Conservation (phyloP, 2,797 vertebrate species). For the Lacerta agilis region DNA sequence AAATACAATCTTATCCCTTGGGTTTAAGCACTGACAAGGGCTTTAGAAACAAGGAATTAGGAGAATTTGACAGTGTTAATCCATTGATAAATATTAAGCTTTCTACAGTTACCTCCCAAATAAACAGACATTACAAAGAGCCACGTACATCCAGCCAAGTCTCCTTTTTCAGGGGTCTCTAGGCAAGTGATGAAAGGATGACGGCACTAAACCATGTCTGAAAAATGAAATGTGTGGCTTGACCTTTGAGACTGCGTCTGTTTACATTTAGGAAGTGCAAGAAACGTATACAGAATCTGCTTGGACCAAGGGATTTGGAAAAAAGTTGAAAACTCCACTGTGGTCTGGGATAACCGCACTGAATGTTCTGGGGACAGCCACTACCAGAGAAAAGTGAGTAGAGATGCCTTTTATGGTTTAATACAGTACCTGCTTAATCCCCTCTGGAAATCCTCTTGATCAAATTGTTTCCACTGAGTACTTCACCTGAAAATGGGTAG, state of each 20-base stretch:
- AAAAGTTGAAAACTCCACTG: conserved; percentile 83
- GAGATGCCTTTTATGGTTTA: conserved; percentile 39
- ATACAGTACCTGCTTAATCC: conserved; percentile 55
- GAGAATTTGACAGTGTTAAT: conserved; percentile 35
- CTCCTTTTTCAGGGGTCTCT: conserved; percentile 48
- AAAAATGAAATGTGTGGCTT: conserved; percentile 60
- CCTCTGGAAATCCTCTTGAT: conserved; percentile 35
- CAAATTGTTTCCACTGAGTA: conserved; percentile 43
- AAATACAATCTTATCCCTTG: background rate
- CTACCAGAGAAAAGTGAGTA: conserved; percentile 83
- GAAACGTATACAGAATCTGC: conserved; percentile 87
- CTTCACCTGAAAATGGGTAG: conserved; percentile 29
- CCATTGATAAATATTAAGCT: conserved; percentile 24
- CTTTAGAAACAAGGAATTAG: conserved; percentile 18
- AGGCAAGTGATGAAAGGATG: conserved; percentile 16
- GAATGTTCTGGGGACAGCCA: conserved; percentile 84
- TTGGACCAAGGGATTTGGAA: conserved; percentile 87
- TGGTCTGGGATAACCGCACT: conserved; percentile 85
- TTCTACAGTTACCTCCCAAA: conserved; percentile 39
- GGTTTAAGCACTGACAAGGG: background rate
- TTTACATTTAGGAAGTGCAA: conserved; percentile 82
- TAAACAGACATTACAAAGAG: conserved; percentile 43
- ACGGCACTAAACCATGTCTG: conserved; percentile 6
- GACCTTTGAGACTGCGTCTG: conserved; percentile 71
- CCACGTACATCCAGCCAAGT: conserved; percentile 24